Conservation (phyloP, 2,113 vertebrate genomes). For the Coturnix japonica region DNA sequence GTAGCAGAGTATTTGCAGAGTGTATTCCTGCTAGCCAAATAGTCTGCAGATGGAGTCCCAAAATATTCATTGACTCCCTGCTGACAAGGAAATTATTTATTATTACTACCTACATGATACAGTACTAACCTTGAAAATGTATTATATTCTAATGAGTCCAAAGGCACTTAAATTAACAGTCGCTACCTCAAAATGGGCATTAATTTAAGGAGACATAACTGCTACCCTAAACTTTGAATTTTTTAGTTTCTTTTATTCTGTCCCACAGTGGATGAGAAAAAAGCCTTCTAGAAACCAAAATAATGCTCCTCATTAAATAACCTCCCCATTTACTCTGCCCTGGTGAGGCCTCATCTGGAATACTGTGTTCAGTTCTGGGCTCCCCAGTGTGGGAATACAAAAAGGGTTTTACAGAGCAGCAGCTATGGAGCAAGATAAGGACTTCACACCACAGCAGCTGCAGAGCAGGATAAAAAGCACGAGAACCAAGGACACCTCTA, state of each 20-base stretch:
- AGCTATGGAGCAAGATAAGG: too few species aligned
- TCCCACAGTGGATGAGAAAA: background rate
- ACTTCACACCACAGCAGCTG: too few species aligned
- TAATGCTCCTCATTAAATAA: too few species aligned
- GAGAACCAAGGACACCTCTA: too few species aligned
- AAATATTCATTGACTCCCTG: slow-evolving; percentile 73
- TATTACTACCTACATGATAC: slow-evolving; percentile 70
- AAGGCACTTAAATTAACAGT: slow-evolving; percentile 6
- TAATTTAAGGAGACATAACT: slow-evolving; percentile 10
- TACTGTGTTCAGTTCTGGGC: too few species aligned
- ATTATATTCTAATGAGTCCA: slow-evolving; percentile 67
- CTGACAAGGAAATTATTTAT: slow-evolving; percentile 74
- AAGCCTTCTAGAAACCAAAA: background rate
- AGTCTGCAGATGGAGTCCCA: slow-evolving; percentile 70
- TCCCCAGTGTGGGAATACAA: too few species aligned
- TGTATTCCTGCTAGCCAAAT: slow-evolving; percentile 58
- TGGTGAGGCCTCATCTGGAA: too few species aligned
- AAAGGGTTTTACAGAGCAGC: too few species aligned
- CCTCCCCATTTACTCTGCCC: too few species aligned
- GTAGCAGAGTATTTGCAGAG: slow-evolving; percentile 12
- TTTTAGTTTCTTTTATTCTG: background rate
- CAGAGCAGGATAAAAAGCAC: too few species aligned
- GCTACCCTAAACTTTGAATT: background rate
- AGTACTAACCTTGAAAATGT: slow-evolving; percentile 70
- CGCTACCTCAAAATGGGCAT: slow-evolving; percentile 5